Conservation (phyloP, 2,113 vertebrate genomes). For the Stictonetta naevosa region DNA sequence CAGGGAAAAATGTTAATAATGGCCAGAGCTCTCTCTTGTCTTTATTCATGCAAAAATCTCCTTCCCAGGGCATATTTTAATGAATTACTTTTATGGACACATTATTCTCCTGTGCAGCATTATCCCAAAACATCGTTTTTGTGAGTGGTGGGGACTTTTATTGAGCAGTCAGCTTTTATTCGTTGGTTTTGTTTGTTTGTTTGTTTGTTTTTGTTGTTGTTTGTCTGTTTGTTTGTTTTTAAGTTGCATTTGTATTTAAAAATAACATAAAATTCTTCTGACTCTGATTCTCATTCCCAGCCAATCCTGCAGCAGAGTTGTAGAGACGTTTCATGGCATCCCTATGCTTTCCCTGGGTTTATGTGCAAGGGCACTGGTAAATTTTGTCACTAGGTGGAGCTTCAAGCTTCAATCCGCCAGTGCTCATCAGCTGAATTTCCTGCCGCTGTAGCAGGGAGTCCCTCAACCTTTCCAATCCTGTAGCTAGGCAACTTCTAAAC, state of each 20-base stretch:
- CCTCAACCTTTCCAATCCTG: constrained; percentile 40
- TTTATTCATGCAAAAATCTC: neutral
- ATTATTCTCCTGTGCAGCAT: neutral
- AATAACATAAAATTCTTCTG: neutral
- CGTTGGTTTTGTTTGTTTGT: neutral
- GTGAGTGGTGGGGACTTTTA: rapidly evolving
- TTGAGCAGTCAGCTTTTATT: neutral
- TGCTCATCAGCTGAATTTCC: neutral
- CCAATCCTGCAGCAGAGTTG: neutral
- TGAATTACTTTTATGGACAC: neutral
- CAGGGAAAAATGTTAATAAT: neutral
- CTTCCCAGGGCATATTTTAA: neutral
- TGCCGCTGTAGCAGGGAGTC: constrained; percentile 5
- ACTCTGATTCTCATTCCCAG: neutral
- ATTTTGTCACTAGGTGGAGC: constrained; percentile 62
- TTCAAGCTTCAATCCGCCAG: neutral
- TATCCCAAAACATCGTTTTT: neutral
- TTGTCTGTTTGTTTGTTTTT: neutral
- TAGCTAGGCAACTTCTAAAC: constrained; percentile 66
- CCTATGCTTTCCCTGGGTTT: neutral
- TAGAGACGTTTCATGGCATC: neutral
- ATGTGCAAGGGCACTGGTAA: neutral
- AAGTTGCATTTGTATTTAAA: neutral
- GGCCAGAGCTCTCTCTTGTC: neutral
- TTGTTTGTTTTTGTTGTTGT: neutral